Percentiles rank a stretch among this genome's conserved stretches.
Evolutionary conservation across 2,113 vertebrate species (phyloP).

Genomic region (Pelvicachromis taeniatus): DNA sequence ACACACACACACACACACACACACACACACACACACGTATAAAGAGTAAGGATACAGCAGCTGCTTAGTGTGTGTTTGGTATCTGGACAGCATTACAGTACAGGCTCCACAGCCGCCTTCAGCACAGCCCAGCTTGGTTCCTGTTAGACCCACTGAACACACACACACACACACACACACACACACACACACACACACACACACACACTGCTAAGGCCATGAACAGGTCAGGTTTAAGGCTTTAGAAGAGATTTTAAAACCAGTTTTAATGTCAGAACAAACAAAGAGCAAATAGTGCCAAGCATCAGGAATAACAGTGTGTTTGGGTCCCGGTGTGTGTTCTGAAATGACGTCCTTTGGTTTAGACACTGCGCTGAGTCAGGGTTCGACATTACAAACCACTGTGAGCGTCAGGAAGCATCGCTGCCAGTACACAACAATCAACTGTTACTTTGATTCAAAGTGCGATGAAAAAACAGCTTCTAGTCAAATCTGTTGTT

Average conservation of each 20-base stretch:
- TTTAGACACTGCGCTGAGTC: not conserved
- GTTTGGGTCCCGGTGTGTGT: not conserved
- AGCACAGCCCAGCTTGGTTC: conserved; percentile 92
- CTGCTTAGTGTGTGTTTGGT: conserved; percentile 68
- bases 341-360: not conserved
- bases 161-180: not conserved
- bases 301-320: not conserved
- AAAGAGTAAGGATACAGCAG: conserved; percentile 84
- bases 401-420: not conserved
- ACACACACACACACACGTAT: not conserved
- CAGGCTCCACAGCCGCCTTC: conserved; percentile 94
- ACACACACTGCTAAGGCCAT: too few relatives aligned
- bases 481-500: not conserved
- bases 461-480: not conserved
- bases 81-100: conserved; percentile 91
- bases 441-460: not conserved
- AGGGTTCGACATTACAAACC: not conserved
- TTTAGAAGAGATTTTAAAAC: not conserved
- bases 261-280: not conserved
- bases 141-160: conserved; percentile 82
- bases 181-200: not conserved
- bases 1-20: not conserved
- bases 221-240: not conserved
- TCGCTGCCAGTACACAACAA: not conserved
- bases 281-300: not conserved